Evolutionary conservation across 2,797 vertebrate genomes (phyloP), one percentile per base, ranked within the genome.

Genomic region (Benthosema pterotum): DNA sequence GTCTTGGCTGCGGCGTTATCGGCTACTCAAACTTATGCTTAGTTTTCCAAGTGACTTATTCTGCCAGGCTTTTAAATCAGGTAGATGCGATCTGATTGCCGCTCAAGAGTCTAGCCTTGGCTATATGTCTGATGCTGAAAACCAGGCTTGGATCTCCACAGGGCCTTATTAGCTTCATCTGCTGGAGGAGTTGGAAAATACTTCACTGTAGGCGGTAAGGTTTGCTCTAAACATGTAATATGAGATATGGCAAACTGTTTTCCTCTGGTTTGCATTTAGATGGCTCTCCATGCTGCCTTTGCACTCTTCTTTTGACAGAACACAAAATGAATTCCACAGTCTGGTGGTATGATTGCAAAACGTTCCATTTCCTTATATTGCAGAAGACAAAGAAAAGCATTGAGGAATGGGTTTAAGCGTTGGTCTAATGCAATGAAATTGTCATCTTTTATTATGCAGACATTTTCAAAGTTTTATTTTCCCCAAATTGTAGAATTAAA

Each of bases 181-280:
- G 53, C 57, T 51, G 22, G 63, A 65, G 60, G 58, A 72, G 48
- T 69, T 28, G 46, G 45, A 71, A 62, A 69, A 59, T 57, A 47
- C 56, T 77, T 63, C 18, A 58, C 9, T 65, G 49, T 25, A 56
- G 57, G 57, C 50, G 52, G 32, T 43, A 22, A 38, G 28, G 18
- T 62, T 75, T 43, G 14, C 60, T 71, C 58, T 63, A 57, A 75
- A 78, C 65, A 59, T 67, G 65, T 70, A 69, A 75, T 77, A 58
- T 65, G 67, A 78, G 72, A 77, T 75, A 42, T 28, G 45, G 68
- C 55, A 50, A 64, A 58, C 51, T 49, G 57, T 77, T 68, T 63
- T 74, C 53, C 55, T 81, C 67, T 80, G 74, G 65, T 80, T 77
- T 72, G 58, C 58, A 72, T 82, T 75, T 72, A 43, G 19, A 67